Conservation (phyloP, 2,113 vertebrate genomes). For the Actenoides hombroni region DNA sequence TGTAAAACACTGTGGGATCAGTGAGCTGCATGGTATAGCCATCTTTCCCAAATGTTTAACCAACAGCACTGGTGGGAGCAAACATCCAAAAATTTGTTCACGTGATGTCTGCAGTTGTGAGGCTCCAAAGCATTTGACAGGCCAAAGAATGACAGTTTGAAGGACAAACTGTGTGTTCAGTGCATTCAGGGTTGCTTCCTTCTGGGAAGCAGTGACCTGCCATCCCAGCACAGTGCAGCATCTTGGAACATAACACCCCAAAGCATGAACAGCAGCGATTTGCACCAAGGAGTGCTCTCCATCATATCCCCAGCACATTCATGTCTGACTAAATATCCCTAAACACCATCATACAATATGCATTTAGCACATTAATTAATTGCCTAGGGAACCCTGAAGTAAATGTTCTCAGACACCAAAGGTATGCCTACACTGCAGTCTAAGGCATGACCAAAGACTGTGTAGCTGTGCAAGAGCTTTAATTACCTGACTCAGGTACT, state of each 20-base stretch:
- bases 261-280: not conserved
- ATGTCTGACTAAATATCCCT: not conserved
- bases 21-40: not conserved
- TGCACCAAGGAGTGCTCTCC: not conserved
- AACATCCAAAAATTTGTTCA: not conserved
- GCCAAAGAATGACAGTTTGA: not conserved
- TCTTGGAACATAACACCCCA: not conserved
- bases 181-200: not conserved
- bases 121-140: not conserved
- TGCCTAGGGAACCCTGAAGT: not conserved
- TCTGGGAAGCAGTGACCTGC: not conserved
- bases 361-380: not conserved
- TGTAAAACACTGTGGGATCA: not conserved
- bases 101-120: not conserved
- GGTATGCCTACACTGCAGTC: not conserved
- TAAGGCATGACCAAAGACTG: not conserved
- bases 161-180: not conserved
- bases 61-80: not conserved
- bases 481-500: not conserved
- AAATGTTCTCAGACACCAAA: not conserved
- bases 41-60: not conserved
- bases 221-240: not conserved
- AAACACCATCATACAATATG: not conserved
- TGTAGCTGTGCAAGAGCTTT: not conserved
- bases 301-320: not conserved